A percentile compares a stretch with the other conserved stretches of the same genome.
phyloP scores from a whole-genome alignment of 2,888 invertebrate genomes.

The Boloria selene region DNA sequence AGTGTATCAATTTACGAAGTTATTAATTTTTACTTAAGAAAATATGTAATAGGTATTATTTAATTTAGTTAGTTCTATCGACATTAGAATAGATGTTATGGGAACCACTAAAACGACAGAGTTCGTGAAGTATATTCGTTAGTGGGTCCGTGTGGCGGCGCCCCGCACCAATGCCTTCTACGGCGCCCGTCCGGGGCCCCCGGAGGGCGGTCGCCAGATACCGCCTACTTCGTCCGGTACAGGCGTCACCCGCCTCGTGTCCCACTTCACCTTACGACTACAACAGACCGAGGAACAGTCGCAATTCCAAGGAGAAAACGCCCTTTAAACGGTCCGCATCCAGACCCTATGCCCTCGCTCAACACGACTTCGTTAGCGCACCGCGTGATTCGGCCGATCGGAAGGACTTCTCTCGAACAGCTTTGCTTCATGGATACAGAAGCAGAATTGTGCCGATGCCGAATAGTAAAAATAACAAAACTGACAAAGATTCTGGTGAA shows the following conservation, averaged over 20 bases:
- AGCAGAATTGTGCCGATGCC: neutral
- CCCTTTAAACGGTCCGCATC: conserved; percentile 54
- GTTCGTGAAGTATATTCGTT: conserved; percentile 79
- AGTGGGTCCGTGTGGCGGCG: conserved; percentile 73
- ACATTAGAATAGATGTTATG: conserved; percentile 48
- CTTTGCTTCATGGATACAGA: too few relatives aligned
- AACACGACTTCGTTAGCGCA: conserved; percentile 16
- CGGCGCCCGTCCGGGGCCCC: conserved; percentile 75
- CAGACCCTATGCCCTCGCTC: conserved; percentile 39
- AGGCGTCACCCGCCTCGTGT: conserved; percentile 78
- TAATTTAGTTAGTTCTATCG: conserved; percentile 47
- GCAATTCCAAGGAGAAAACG: conserved; percentile 59
- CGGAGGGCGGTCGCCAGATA: conserved; percentile 78
- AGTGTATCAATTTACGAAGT: too few relatives aligned
- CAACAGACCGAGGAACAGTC: conserved; percentile 55
- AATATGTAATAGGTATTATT: neutral
- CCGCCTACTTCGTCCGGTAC: conserved; percentile 82
- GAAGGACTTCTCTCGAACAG: too few relatives aligned
- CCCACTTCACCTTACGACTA: conserved; percentile 66
- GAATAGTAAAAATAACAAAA: neutral
- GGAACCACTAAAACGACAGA: conserved; percentile 68
- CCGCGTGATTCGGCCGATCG: neutral
- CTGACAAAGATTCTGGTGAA: conserved; percentile 5
- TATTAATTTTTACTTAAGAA: neutral
- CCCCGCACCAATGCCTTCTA: conserved; percentile 75